These are phyloP conservation scores for Pseudococcus viburni DNA, from an alignment of 2,888 invertebrate species.

Conservation along the genomic window DNA sequence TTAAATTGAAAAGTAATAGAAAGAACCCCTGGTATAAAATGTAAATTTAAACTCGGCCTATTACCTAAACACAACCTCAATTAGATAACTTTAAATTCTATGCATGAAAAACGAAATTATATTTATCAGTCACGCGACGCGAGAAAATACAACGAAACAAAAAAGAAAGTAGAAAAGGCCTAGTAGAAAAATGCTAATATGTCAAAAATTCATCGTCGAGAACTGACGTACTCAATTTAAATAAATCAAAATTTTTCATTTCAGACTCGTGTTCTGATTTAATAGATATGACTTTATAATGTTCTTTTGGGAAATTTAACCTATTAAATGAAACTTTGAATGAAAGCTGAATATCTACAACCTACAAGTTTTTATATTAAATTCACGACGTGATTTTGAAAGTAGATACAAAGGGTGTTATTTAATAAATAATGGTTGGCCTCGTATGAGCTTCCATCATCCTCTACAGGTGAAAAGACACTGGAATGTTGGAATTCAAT, in stretches of 20 bases:
- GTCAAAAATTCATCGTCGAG: not conserved
- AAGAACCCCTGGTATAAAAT: not conserved
- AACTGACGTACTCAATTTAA: constrained; percentile 40
- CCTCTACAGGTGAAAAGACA: too few species aligned
- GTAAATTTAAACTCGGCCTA: not conserved
- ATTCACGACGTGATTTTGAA: not conserved
- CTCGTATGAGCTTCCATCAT: too few species aligned
- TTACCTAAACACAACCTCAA: constrained; percentile 40
- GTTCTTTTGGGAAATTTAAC: not conserved
- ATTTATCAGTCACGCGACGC: constrained; percentile 25
- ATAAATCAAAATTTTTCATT: constrained; percentile 35
- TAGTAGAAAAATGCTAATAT: constrained; percentile 26
- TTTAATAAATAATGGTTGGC: too few species aligned
- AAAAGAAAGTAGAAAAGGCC: not conserved
- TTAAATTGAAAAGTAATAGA: constrained; percentile 19
- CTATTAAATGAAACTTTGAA: constrained; percentile 3
- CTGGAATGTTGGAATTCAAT: too few species aligned
- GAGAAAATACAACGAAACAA: not conserved
- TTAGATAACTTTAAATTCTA: constrained; percentile 36
- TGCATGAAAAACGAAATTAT: constrained; percentile 31
- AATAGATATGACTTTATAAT: constrained; percentile 1
- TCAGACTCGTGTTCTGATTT: constrained; percentile 4
- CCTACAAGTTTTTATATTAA: not conserved
- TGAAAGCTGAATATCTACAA: not conserved
- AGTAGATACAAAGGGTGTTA: too few species aligned